Evolutionary conservation across 2,113 vertebrate genomes (phyloP).

Genomic region (Gambusia holbrooki): DNA sequence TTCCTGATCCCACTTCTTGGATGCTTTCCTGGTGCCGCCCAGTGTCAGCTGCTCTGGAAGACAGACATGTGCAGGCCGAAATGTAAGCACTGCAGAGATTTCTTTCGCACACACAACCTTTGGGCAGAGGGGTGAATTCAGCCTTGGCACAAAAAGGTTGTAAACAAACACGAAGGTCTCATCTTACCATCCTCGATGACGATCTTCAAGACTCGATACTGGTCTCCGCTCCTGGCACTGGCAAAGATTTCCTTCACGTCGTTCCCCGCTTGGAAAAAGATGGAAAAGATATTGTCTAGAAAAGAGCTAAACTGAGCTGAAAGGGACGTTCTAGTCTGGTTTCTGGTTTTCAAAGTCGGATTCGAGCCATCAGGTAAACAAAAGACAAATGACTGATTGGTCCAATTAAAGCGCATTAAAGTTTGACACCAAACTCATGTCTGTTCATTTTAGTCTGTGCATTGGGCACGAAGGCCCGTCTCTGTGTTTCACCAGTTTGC

Average conservation of each 20-base stretch:
- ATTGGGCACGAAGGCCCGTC: too few species aligned
- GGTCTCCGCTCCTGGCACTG: constrained; percentile 88
- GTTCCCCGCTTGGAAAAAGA: constrained; percentile 81
- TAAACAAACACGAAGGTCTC: not conserved
- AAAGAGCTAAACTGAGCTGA: not conserved
- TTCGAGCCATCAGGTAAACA: not conserved
- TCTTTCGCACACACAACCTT: constrained; percentile 8
- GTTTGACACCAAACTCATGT: not conserved
- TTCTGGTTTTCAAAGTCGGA: not conserved
- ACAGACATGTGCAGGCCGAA: constrained; percentile 30
- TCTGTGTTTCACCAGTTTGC: too few species aligned
- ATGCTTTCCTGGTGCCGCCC: constrained; percentile 81
- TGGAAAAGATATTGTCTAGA: not conserved
- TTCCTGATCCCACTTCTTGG: constrained; percentile 90
- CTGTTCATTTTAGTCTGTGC: too few species aligned
- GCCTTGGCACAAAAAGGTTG: not conserved
- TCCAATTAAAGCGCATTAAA: not conserved
- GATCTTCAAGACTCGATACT: constrained; percentile 91
- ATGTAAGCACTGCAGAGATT: constrained; percentile 2
- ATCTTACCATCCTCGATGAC: constrained; percentile 91
- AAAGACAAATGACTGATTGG: not conserved
- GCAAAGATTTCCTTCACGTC: constrained; percentile 92
- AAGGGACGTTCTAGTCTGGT: not conserved
- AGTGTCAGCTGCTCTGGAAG: constrained; percentile 90
- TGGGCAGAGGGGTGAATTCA: not conserved